Percentiles rank a stretch among this genome's conserved stretches.
These are phyloP conservation scores for Drosophila dives DNA, from an alignment of 2,888 invertebrate species.

Conservation along the genomic window DNA sequence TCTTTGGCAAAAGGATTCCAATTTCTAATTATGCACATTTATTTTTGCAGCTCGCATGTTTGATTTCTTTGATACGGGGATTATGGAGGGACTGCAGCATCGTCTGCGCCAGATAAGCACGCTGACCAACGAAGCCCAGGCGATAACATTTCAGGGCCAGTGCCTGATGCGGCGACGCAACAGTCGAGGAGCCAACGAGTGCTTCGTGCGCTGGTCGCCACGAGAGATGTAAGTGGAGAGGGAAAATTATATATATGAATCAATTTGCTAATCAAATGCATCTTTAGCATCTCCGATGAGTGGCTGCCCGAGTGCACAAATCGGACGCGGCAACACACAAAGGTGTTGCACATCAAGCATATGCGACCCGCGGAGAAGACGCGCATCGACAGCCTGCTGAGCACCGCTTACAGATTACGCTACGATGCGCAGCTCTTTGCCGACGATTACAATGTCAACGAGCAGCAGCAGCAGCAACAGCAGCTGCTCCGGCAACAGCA, in stretches of 20 bases:
- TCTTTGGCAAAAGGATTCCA: neutral
- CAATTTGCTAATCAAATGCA: neutral
- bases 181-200: slow-evolving; percentile 88
- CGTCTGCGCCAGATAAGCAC: slow-evolving; percentile 89
- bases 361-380: slow-evolving; percentile 83
- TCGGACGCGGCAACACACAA: slow-evolving; percentile 85
- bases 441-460: slow-evolving; percentile 68
- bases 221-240: slow-evolving; percentile 91
- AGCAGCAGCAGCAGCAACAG: slow-evolving; percentile 41
- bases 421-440: slow-evolving; percentile 82
- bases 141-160: slow-evolving; percentile 90
- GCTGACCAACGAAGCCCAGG: slow-evolving; percentile 88
- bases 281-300: slow-evolving; percentile 91
- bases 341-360: slow-evolving; percentile 85
- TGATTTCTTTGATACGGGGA: slow-evolving; percentile 96
- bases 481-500: slow-evolving; percentile 12
- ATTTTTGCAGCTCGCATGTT: slow-evolving; percentile 92
- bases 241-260: neutral
- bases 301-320: slow-evolving; percentile 92
- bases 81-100: slow-evolving; percentile 96
- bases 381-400: slow-evolving; percentile 81
- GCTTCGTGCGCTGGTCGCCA: slow-evolving; percentile 93
- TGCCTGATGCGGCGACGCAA: slow-evolving; percentile 89
- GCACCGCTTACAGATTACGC: slow-evolving; percentile 82
- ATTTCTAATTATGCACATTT: neutral